Evolutionary conservation across 2,797 vertebrate species (phyloP), one percentile per base, ranked within the genome.

Genomic region (Eurystomus glaucurus): DNA sequence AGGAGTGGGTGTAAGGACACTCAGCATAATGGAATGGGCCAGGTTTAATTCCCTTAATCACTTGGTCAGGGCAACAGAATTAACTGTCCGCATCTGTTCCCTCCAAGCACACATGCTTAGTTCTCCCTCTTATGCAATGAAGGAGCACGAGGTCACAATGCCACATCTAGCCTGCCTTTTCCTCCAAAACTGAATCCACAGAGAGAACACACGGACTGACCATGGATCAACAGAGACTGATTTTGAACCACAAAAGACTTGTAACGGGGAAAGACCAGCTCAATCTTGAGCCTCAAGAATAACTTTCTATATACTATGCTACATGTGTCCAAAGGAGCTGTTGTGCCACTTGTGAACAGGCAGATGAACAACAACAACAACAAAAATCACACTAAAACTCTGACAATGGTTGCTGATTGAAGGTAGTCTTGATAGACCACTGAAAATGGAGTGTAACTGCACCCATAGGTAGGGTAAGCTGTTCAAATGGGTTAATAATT

Each of bases 1-100:
- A 97, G 84, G 97, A 98, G 98, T 94, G 97, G 95, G 96, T 96
- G 86, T 97, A 96, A 98, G 97, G 97, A 97, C 97, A 96, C 97
- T 98, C 97, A 97, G 86, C 35, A 57, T 98, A 98, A 98, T 98
- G 97, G 97, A 98, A 98, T 50, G 88, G 97, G 95, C 98, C 96
- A 97, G 95, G 97, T 98, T 98, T 98, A 98, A 98, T 98, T 98
- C 98, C 97, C 97, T 97, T 98, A 98, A 98, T 98, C 97, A 85
- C 96, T 97, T 96, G 96, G 98, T 97, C 97, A 97, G 98, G 97
- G 98, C 97, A 97, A 96, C 95, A 96, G 98, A 98, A 98, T 98
- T 98, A 98, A 98, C 97, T 93, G 97, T 94, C 90, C 97, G 93
- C 98, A 98, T 98, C 98, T 98, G 98, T 98, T 98, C 97, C 75